phyloP scores from a whole-genome alignment of 2,888 invertebrate species.

The Scaptomyza cyrtandrae region DNA sequence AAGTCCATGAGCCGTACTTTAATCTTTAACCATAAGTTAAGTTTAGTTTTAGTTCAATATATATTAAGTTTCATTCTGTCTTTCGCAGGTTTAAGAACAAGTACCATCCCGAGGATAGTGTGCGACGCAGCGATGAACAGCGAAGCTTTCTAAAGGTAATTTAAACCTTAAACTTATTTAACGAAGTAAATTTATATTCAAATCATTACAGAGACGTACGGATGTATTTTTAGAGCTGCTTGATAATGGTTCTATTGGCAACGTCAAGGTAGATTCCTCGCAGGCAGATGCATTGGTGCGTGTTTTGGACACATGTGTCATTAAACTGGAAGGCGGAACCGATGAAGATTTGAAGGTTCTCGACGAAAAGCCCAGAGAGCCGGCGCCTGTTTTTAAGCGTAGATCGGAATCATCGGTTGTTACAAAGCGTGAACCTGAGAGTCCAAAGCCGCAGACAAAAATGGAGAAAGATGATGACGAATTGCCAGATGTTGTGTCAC shows the following conservation, averaged over 20 bases:
- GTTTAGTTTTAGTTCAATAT: background rate
- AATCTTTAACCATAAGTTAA: background rate
- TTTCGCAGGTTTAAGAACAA: constrained; percentile 97
- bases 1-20: constrained; percentile 3
- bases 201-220: constrained; percentile 89
- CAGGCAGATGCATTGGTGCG: constrained; percentile 93
- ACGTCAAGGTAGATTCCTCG: constrained; percentile 93
- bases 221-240: constrained; percentile 95
- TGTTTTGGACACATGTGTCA: constrained; percentile 97
- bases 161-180: background rate
- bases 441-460: constrained; percentile 67
- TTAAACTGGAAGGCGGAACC: constrained; percentile 96
- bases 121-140: constrained; percentile 95
- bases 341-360: constrained; percentile 94
- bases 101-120: constrained; percentile 98
- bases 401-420: constrained; percentile 41
- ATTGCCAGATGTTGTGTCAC: constrained; percentile 73
- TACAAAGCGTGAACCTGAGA: constrained; percentile 70
- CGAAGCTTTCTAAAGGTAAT: constrained; percentile 91
- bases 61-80: constrained; percentile 31
- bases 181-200: background rate
- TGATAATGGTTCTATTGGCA: constrained; percentile 89
- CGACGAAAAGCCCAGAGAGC: constrained; percentile 87
- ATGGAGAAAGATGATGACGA: constrained; percentile 46
- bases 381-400: constrained; percentile 68